Evolutionary conservation across 1,140 invertebrate genomes (phyloP).

Genomic region (Harpegnathos saltator): DNA sequence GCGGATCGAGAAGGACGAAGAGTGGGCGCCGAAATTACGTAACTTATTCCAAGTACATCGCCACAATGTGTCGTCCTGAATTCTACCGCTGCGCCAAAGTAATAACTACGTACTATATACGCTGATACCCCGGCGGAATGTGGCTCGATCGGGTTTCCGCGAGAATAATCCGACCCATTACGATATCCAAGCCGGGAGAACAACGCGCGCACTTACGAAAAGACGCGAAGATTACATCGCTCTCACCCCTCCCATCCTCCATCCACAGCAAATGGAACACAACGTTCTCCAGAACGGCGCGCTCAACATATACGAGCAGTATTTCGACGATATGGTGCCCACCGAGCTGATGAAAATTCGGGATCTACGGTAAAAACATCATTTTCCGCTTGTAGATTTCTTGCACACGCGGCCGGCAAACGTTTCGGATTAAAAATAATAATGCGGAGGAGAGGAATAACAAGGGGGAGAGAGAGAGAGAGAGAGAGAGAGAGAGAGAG

Average conservation of each 20-base stretch:
- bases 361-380: conserved; percentile 73
- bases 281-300: conserved; percentile 96
- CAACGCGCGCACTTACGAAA: background rate
- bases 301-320: conserved; percentile 95
- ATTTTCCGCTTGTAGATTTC: background rate
- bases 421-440: background rate
- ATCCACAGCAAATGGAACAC: conserved; percentile 91
- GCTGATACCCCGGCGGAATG: background rate
- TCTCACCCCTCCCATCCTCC: conserved; percentile 31
- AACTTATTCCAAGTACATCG: conserved; percentile 87
- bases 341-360: conserved; percentile 88
- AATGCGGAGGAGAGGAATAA: background rate
- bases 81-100: conserved; percentile 1
- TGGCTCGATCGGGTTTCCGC: background rate
- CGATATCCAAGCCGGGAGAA: background rate
- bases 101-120: no score
- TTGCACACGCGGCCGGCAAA: no score
- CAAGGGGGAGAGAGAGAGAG: no score
- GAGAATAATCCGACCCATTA: conserved; percentile 2
- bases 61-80: conserved; percentile 30
- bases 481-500: no score
- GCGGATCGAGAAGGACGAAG: conserved; percentile 97
- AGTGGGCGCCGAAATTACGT: conserved; percentile 93
- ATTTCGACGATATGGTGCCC: conserved; percentile 90
- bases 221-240: background rate